Percentiles rank a stretch among this genome's conserved stretches.
Evolutionary conservation across 2,888 invertebrate genomes (phyloP).

Genomic region (Dryobota labecula): DNA sequence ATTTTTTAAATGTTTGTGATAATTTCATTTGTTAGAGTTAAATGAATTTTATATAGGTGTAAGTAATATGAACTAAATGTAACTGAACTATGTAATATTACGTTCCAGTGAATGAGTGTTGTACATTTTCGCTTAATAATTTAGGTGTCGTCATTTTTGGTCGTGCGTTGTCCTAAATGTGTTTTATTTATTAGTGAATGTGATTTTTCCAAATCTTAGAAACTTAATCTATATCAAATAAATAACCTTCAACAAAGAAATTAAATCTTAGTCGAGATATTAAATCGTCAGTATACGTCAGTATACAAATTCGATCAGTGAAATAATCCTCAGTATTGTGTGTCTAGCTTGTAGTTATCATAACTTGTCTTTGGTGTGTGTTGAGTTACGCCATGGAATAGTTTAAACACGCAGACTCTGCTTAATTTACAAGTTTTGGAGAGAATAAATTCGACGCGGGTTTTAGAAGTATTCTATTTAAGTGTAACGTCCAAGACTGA

Average conservation of each 20-base stretch:
- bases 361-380: constrained; percentile 66
- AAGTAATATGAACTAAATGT: constrained; percentile 66
- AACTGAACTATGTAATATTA: constrained; percentile 68
- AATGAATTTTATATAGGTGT: constrained; percentile 79
- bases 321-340: constrained; percentile 36
- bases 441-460: constrained; percentile 88
- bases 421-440: constrained; percentile 73
- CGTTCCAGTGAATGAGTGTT: constrained; percentile 79
- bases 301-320: constrained; percentile 19
- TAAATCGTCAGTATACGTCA: constrained; percentile 35
- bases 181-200: constrained; percentile 81
- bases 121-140: constrained; percentile 84
- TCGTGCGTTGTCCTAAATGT: constrained; percentile 83
- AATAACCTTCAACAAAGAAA: constrained; percentile 56
- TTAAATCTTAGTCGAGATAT: constrained; percentile 58
- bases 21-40: constrained; percentile 81
- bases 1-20: constrained; percentile 86
- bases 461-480: constrained; percentile 89
- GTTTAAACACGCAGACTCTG: constrained; percentile 71
- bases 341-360: constrained; percentile 48
- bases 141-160: constrained; percentile 85
- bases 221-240: constrained; percentile 65
- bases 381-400: constrained; percentile 71
- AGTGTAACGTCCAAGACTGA: constrained; percentile 91
- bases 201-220: constrained; percentile 84